Evolutionary conservation across 2,113 vertebrate species (phyloP).

Genomic region (Sceloporus tristichus): DNA sequence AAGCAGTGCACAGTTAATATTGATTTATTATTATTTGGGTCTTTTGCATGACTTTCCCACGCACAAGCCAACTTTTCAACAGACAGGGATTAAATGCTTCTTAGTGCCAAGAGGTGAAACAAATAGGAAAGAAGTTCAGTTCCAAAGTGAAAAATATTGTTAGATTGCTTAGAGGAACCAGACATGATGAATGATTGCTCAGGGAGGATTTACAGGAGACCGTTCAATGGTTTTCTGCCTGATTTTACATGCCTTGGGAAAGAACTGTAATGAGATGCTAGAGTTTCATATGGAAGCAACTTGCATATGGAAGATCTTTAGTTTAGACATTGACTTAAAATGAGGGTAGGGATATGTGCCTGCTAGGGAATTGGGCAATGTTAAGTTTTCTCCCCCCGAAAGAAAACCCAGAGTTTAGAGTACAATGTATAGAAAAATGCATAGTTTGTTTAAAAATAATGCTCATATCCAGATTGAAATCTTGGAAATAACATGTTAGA

Average conservation of each 20-base stretch:
- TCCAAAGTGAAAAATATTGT: conserved; percentile 7
- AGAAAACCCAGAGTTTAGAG: too few relatives aligned
- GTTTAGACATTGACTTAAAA: too few relatives aligned
- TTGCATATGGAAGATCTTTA: too few relatives aligned
- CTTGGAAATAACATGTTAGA: too few relatives aligned
- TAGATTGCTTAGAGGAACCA: neutral
- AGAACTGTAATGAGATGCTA: neutral
- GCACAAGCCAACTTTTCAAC: conserved; percentile 18
- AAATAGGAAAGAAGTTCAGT: neutral
- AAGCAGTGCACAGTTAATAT: conserved; percentile 57
- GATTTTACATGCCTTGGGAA: neutral
- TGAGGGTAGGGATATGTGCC: too few relatives aligned
- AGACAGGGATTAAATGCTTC: accelerated
- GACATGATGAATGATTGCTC: neutral
- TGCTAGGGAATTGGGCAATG: too few relatives aligned
- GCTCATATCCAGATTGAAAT: too few relatives aligned
- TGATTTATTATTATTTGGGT: conserved; percentile 66
- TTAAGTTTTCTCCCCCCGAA: too few relatives aligned
- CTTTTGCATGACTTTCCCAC: conserved; percentile 58
- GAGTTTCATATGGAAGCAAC: too few relatives aligned
- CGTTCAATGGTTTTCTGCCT: neutral
- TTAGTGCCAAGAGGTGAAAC: accelerated
- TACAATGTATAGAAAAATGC: too few relatives aligned
- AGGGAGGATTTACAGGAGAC: neutral
- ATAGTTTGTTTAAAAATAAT: too few relatives aligned